A percentile compares a stretch with the other conserved stretches of the same genome.
Evolutionary conservation across 2,888 invertebrate species (phyloP).

Genomic region (Sepiola atlantica): DNA sequence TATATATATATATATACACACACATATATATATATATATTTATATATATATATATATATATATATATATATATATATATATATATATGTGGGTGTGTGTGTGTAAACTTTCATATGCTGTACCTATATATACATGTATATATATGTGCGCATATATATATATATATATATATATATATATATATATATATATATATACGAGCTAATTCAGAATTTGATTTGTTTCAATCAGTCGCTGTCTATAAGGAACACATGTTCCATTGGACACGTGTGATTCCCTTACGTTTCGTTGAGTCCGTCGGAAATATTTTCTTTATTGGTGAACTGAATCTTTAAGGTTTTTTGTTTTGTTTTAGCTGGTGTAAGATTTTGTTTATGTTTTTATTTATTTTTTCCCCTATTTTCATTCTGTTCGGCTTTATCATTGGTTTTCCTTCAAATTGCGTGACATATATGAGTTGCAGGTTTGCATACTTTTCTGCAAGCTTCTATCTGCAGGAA

Average conservation of each 20-base stretch:
- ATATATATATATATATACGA: neutral
- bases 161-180: no score
- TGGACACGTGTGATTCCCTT: neutral
- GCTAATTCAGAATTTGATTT: neutral
- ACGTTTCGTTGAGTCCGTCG: neutral
- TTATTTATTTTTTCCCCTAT: neutral
- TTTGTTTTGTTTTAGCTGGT: neutral
- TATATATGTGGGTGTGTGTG: neutral
- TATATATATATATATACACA: no score
- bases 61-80: no score
- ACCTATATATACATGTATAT: no score
- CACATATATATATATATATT: neutral
- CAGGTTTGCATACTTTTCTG: neutral
- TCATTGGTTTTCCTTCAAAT: neutral
- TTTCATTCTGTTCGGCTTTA: neutral
- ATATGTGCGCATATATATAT: neutral
- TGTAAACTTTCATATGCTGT: no score
- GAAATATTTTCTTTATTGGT: neutral
- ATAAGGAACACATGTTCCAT: neutral
- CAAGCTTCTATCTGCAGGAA: neutral
- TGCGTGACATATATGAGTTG: neutral
- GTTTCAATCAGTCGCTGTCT: neutral
- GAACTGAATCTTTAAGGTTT: neutral
- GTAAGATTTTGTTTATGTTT: neutral
- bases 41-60: neutral